Evolutionary conservation across 2,797 vertebrate species (phyloP).

Genomic region (Malacoraja senta): DNA sequence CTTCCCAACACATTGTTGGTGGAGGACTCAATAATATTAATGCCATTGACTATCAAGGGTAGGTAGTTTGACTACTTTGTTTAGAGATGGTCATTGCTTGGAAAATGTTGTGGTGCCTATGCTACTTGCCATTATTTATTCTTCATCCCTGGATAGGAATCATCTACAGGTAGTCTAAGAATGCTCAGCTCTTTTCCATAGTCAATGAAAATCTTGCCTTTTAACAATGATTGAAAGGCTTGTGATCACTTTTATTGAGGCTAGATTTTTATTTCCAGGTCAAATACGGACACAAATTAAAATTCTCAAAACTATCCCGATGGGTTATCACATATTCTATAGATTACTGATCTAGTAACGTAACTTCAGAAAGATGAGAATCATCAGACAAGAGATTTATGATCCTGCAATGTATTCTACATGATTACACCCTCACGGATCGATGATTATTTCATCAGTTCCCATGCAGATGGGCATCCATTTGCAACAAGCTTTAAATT

Average conservation of each 20-base stretch:
- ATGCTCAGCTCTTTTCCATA: not conserved
- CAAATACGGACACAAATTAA: not conserved
- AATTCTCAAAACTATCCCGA: not conserved
- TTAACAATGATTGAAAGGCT: not conserved
- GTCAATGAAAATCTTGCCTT: not conserved
- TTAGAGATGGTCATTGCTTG: too few relatives aligned
- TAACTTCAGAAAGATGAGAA: not conserved
- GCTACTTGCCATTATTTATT: not conserved
- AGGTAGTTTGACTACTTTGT: too few relatives aligned
- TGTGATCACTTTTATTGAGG: not conserved
- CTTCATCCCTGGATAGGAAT: not conserved
- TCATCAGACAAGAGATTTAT: slow-evolving; percentile 6
- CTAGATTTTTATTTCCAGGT: not conserved
- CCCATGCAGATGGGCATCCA: slow-evolving; percentile 2
- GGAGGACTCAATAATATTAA: too few relatives aligned
- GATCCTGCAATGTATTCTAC: not conserved
- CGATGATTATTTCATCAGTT: not conserved
- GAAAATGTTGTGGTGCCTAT: too few relatives aligned
- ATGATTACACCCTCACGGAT: not conserved
- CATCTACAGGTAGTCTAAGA: too few relatives aligned
- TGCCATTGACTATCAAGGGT: too few relatives aligned
- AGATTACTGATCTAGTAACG: not conserved
- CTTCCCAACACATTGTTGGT: too few relatives aligned
- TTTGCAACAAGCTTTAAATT: slow-evolving; percentile 6
- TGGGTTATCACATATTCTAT: not conserved